Conservation (phyloP, 2,113 vertebrate species). For the Polypterus senegalus region DNA sequence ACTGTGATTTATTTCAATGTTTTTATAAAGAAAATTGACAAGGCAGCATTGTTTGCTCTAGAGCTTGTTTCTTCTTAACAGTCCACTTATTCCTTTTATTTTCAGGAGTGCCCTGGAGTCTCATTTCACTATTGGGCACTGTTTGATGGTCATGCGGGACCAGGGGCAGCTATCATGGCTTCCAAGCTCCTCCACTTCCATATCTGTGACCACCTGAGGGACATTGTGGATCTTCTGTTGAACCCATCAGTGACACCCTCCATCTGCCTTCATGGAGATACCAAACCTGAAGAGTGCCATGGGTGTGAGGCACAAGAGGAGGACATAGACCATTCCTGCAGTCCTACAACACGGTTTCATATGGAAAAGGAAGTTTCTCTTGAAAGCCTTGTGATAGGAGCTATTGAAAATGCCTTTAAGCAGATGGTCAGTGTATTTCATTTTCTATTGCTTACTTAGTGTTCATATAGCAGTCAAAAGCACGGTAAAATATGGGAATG, state of each 20-base stretch:
- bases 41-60: neutral
- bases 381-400: slow-evolving; percentile 81
- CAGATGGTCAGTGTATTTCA: slow-evolving; percentile 68
- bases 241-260: slow-evolving; percentile 53
- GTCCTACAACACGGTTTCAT: slow-evolving; percentile 60
- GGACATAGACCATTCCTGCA: slow-evolving; percentile 31
- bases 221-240: slow-evolving; percentile 74
- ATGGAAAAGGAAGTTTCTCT: slow-evolving; percentile 81
- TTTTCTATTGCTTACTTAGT: too few species aligned
- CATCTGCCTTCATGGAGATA: slow-evolving; percentile 56
- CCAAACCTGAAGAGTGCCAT: slow-evolving; percentile 34
- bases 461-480: too few species aligned
- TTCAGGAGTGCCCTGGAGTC: slow-evolving; percentile 58
- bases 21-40: neutral
- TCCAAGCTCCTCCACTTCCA: slow-evolving; percentile 75
- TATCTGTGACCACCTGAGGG: slow-evolving; percentile 73
- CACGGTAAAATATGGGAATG: too few species aligned
- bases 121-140: slow-evolving; percentile 84
- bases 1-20: too few species aligned
- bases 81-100: slow-evolving; percentile 5
- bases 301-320: slow-evolving; percentile 34
- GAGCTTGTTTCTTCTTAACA: neutral
- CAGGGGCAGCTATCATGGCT: slow-evolving; percentile 77
- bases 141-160: slow-evolving; percentile 86
- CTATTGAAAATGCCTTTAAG: slow-evolving; percentile 88